These are phyloP conservation scores for Vulpes ferrilata DNA, from an alignment of 2,113 vertebrate genomes.

Conservation along the genomic window DNA sequence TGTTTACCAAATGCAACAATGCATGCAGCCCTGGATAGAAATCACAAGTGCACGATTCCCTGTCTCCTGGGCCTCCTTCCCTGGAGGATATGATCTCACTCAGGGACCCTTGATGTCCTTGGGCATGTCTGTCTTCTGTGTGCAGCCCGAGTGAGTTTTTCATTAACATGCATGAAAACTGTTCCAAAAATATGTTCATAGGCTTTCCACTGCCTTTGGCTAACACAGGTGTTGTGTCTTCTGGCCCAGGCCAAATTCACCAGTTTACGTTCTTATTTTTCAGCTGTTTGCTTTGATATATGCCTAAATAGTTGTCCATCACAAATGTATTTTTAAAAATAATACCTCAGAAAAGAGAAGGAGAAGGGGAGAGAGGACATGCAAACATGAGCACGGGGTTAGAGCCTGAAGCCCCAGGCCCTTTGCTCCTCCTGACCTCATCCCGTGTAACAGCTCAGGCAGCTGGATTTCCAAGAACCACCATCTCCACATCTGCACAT, in stretches of 20 bases:
- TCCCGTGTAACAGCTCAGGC: accelerated
- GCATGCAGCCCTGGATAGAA: not conserved
- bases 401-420: no score
- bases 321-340: not conserved
- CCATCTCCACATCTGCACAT: accelerated
- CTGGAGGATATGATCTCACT: not conserved
- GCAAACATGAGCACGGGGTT: accelerated
- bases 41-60: accelerated
- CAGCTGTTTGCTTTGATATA: not conserved
- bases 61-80: not conserved
- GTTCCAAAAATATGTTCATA: not conserved
- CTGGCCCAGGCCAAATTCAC: not conserved
- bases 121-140: not conserved
- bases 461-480: not conserved
- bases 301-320: not conserved
- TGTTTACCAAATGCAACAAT: not conserved
- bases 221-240: slow-evolving; percentile 15
- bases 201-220: slow-evolving; percentile 11
- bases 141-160: not conserved
- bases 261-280: not conserved
- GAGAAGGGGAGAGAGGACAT: not conserved
- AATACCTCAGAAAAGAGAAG: not conserved
- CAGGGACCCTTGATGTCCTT: not conserved
- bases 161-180: not conserved
- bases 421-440: not conserved